These are phyloP conservation scores for Myripristis murdjan DNA, from an alignment of 2,797 vertebrate genomes.

Conservation along the genomic window DNA sequence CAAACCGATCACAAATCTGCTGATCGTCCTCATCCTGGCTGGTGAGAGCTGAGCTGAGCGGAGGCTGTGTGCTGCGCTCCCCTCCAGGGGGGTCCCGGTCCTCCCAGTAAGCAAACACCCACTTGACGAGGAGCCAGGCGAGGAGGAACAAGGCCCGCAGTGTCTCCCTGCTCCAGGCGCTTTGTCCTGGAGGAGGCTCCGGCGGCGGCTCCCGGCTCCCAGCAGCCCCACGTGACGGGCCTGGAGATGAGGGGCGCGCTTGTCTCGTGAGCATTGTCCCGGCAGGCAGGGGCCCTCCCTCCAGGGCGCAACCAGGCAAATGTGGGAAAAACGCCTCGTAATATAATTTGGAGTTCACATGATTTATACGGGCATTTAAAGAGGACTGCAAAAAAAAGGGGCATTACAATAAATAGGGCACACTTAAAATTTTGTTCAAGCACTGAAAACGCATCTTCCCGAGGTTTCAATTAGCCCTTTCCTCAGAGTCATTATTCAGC, in stretches of 20 bases:
- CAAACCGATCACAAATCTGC: neutral
- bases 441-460: too few relatives aligned
- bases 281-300: neutral
- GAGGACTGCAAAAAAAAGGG: neutral
- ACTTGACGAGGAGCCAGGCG: slow-evolving; percentile 73
- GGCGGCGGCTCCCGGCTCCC: slow-evolving; percentile 61
- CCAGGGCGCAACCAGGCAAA: slow-evolving; percentile 13
- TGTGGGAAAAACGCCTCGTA: neutral
- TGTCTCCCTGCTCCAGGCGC: slow-evolving; percentile 75
- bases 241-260: slow-evolving; percentile 74
- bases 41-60: slow-evolving; percentile 29
- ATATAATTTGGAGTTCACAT: neutral
- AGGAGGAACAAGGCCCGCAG: slow-evolving; percentile 79
- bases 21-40: neutral
- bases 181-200: slow-evolving; percentile 79
- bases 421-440: too few relatives aligned
- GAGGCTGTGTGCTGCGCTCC: slow-evolving; percentile 48
- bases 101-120: slow-evolving; percentile 82
- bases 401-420: too few relatives aligned
- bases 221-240: slow-evolving; percentile 76
- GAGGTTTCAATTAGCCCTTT: too few relatives aligned
- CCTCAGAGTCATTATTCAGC: too few relatives aligned
- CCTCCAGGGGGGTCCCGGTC: slow-evolving; percentile 64
- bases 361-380: neutral
- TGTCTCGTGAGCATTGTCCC: slow-evolving; percentile 61